Conservation (phyloP, 2,888 invertebrate species). For the Polyploca ridens region DNA sequence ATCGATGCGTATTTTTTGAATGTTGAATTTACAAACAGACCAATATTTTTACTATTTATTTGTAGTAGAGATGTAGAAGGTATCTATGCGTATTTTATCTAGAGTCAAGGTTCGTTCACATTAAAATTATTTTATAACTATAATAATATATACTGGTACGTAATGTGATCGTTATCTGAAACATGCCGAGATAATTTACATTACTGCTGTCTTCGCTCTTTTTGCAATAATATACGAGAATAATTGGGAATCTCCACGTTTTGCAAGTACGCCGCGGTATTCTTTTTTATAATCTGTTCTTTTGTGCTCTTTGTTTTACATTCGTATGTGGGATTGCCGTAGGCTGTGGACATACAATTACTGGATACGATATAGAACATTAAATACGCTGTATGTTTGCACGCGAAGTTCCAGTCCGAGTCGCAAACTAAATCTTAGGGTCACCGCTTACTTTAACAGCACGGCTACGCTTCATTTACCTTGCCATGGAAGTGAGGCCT, state of each 20-base stretch:
- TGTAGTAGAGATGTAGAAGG: no score
- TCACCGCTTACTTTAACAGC: no score
- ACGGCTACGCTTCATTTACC: no score
- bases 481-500: no score
- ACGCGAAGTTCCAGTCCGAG: no score
- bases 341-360: not conserved
- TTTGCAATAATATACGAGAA: not conserved
- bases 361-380: not conserved
- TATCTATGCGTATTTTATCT: not conserved
- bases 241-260: slow-evolving; percentile 5
- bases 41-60: no score
- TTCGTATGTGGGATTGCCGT: not conserved
- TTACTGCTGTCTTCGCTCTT: not conserved
- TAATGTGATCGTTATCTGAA: slow-evolving; percentile 23
- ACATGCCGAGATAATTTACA: slow-evolving; percentile 7
- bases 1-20: no score
- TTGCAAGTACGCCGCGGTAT: slow-evolving; percentile 3
- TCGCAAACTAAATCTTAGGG: no score
- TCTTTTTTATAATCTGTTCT: slow-evolving; percentile 26
- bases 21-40: no score
- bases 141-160: not conserved
- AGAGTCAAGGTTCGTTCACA: not conserved
- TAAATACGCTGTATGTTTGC: no score
- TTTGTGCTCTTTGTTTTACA: slow-evolving; percentile 24
- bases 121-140: not conserved